These are phyloP conservation scores for Macrobrachium nipponense DNA, from an alignment of 1,140 invertebrate genomes.

Conservation along the genomic window DNA sequence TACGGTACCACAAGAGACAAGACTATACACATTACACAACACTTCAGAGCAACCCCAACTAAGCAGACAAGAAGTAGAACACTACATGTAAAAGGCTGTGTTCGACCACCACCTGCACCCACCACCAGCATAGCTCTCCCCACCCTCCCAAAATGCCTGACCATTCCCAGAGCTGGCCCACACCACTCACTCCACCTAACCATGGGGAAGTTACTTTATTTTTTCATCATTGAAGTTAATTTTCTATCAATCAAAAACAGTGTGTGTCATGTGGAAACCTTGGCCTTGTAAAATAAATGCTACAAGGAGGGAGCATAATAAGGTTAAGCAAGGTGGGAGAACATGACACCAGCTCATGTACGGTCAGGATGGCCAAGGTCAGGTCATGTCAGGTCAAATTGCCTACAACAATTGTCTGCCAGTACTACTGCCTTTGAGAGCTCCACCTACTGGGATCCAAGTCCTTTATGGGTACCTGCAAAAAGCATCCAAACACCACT, in stretches of 20 bases:
- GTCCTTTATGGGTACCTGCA: conserved; percentile 61
- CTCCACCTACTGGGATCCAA: conserved; percentile 61
- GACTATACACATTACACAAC: conserved; percentile 49
- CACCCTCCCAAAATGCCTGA: conserved; percentile 21
- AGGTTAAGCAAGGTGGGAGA: conserved; percentile 42
- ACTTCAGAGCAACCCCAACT: conserved; percentile 47
- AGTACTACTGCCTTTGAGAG: conserved; percentile 61
- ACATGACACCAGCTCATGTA: conserved; percentile 52
- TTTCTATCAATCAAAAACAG: neutral
- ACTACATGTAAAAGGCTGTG: conserved; percentile 45
- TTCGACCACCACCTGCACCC: conserved; percentile 51
- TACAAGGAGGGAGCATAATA: neutral
- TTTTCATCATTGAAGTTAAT: neutral
- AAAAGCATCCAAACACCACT: conserved; percentile 59
- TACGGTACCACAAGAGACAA: conserved; percentile 44
- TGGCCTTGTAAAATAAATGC: neutral
- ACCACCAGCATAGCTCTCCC: conserved; percentile 57
- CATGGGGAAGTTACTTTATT: conserved; percentile 18
- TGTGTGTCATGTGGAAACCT: neutral
- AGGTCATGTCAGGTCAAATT: conserved; percentile 59
- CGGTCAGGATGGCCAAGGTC: conserved; percentile 56
- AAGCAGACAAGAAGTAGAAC: conserved; percentile 54
- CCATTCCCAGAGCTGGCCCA: conserved; percentile 18
- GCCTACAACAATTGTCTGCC: conserved; percentile 55
- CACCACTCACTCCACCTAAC: conserved; percentile 37